A percentile compares a stretch with the other conserved stretches of the same genome.
These are phyloP conservation scores for Poecilia picta DNA, from an alignment of 2,797 vertebrate species.

Conservation along the genomic window DNA sequence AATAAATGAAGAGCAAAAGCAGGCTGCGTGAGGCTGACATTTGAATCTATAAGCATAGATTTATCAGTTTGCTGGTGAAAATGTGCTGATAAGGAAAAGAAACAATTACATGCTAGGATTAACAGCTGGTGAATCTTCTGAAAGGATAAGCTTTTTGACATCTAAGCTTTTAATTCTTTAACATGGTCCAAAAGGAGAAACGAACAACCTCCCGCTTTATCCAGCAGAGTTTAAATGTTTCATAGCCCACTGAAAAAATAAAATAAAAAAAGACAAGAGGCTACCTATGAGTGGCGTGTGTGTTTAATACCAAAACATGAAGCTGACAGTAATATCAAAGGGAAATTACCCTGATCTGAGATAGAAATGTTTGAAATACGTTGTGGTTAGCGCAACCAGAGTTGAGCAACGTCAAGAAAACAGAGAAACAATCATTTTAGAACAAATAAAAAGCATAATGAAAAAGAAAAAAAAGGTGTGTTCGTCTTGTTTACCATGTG, in stretches of 20 bases:
- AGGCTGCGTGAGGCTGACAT: slow-evolving; percentile 37
- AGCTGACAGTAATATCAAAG: background rate
- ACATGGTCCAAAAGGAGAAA: slow-evolving; percentile 21
- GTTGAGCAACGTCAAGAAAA: background rate
- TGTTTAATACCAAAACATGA: background rate
- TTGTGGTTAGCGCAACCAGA: background rate
- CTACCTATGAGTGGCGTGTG: background rate
- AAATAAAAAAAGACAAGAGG: background rate
- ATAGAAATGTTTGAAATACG: background rate
- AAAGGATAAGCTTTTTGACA: slow-evolving; percentile 34
- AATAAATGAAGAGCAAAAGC: slow-evolving; percentile 58
- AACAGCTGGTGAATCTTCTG: slow-evolving; percentile 26
- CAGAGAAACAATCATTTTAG: background rate
- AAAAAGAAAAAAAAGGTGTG: background rate
- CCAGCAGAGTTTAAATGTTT: slow-evolving; percentile 4
- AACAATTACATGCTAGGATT: slow-evolving; percentile 42
- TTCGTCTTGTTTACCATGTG: background rate
- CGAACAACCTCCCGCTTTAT: slow-evolving; percentile 8
- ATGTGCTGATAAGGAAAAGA: slow-evolving; percentile 45
- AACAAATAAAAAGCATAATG: background rate
- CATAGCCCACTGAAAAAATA: background rate
- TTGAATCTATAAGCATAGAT: slow-evolving; percentile 47
- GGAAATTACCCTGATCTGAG: background rate
- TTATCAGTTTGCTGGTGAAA: slow-evolving; percentile 45
- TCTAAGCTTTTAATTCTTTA: slow-evolving; percentile 18